These are phyloP conservation scores for Biston stratarius DNA, from an alignment of 2,888 invertebrate genomes.

Conservation along the genomic window DNA sequence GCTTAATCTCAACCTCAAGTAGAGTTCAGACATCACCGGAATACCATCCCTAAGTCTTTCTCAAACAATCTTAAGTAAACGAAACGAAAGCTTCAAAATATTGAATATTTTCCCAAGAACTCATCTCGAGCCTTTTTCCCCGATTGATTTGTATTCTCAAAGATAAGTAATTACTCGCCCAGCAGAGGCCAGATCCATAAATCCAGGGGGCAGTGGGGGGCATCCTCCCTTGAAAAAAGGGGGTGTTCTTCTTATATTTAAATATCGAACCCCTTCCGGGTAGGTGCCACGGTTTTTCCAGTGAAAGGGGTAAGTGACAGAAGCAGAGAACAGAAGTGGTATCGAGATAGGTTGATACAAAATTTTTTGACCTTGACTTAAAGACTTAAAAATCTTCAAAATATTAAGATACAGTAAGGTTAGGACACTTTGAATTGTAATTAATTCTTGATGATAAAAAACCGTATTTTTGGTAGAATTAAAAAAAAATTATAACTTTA, in stretches of 20 bases:
- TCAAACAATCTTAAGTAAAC: constrained; percentile 36
- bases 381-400: too few relatives aligned
- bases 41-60: constrained; percentile 8
- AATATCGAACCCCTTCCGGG: constrained; percentile 87
- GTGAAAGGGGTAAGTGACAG: constrained; percentile 87
- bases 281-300: constrained; percentile 87
- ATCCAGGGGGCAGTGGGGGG: constrained; percentile 70
- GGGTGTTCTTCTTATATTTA: constrained; percentile 87
- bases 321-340: constrained; percentile 67
- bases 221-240: constrained; percentile 80
- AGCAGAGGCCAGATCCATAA: constrained; percentile 84
- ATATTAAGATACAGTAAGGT: neutral
- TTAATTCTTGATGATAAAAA: too few relatives aligned
- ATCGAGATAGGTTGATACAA: constrained; percentile 50
- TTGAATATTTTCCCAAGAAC: constrained; percentile 48
- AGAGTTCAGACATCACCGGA: constrained; percentile 9
- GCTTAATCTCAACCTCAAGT: constrained; percentile 13
- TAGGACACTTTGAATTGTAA: too few relatives aligned
- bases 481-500: too few relatives aligned
- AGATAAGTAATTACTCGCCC: constrained; percentile 85
- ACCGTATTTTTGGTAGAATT: too few relatives aligned
- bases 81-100: constrained; percentile 40
- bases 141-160: constrained; percentile 85
- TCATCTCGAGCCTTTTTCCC: constrained; percentile 57
- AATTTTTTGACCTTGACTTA: neutral